These are phyloP conservation scores for Acropternis orthonyx DNA, from an alignment of 2,797 vertebrate species.

Conservation along the genomic window DNA sequence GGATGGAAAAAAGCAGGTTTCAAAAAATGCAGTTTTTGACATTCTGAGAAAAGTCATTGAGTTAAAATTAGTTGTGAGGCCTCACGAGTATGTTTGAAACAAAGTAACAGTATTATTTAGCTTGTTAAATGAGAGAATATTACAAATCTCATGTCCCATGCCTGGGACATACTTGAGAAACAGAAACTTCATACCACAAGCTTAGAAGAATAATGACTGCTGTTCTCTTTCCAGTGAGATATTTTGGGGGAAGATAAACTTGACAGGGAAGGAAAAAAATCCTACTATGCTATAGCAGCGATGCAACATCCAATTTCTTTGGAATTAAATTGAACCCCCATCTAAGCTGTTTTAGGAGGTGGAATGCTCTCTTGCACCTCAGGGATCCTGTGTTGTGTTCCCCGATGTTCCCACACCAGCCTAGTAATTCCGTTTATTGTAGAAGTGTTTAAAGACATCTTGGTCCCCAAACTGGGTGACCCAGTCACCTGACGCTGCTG, in stretches of 20 bases:
- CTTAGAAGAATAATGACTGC: not conserved
- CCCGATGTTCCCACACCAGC: not conserved
- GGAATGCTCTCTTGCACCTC: not conserved
- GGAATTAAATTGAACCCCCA: not conserved
- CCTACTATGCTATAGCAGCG: not conserved
- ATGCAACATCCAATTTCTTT: not conserved
- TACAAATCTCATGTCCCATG: not conserved
- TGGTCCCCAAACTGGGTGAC: not conserved
- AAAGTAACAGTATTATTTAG: not conserved
- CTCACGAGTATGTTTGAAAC: not conserved
- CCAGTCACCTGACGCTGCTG: not conserved
- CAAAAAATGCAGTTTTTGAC: not conserved
- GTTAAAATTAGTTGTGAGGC: not conserved
- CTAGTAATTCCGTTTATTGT: not conserved
- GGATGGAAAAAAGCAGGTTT: not conserved
- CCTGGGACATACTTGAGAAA: not conserved
- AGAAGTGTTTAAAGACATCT: not conserved
- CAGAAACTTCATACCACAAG: not conserved
- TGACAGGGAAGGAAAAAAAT: not conserved
- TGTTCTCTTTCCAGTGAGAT: not conserved
- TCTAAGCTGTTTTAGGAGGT: not conserved
- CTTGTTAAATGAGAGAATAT: not conserved
- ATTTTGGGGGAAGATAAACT: not conserved
- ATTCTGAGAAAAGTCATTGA: not conserved
- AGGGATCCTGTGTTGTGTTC: not conserved